A percentile compares a stretch with the other conserved stretches of the same genome.
phyloP scores from a whole-genome alignment of 2,113 vertebrate genomes.

The Thymallus thymallus region DNA sequence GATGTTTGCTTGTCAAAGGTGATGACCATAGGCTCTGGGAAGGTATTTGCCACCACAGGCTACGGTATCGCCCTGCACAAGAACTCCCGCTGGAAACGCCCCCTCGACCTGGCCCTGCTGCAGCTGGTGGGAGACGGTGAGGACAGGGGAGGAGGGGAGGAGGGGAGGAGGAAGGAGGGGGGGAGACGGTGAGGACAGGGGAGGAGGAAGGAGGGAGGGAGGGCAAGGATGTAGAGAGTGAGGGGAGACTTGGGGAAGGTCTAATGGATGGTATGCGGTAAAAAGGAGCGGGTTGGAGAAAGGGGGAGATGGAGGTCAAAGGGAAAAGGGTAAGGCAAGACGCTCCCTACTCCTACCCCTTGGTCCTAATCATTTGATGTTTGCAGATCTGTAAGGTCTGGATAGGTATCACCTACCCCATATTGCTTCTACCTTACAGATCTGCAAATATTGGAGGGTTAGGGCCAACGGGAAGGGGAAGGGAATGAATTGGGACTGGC shows the following conservation, averaged over 20 bases:
- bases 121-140: slow-evolving; percentile 94
- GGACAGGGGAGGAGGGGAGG: slow-evolving; percentile 33
- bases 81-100: slow-evolving; percentile 90
- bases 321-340: neutral
- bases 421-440: too few relatives aligned
- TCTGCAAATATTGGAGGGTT: too few relatives aligned
- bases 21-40: slow-evolving; percentile 91
- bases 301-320: slow-evolving; percentile 35
- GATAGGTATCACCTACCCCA: too few relatives aligned
- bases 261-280: slow-evolving; percentile 12
- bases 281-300: slow-evolving; percentile 25
- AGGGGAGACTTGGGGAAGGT: slow-evolving; percentile 27
- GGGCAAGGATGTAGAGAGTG: slow-evolving; percentile 19
- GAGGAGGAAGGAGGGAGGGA: neutral
- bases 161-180: slow-evolving; percentile 36
- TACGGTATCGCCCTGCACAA: slow-evolving; percentile 92
- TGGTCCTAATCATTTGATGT: neutral
- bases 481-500: neutral
- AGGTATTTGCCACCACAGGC: slow-evolving; percentile 92
- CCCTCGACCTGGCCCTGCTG: slow-evolving; percentile 88
- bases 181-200: slow-evolving; percentile 78
- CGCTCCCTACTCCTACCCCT: neutral
- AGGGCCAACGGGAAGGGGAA: too few relatives aligned
- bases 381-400: too few relatives aligned
- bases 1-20: slow-evolving; percentile 60